Percentiles rank a stretch among this genome's conserved stretches.
Conservation (phyloP, 2,888 invertebrate species). For the Laothoe populi region DNA sequence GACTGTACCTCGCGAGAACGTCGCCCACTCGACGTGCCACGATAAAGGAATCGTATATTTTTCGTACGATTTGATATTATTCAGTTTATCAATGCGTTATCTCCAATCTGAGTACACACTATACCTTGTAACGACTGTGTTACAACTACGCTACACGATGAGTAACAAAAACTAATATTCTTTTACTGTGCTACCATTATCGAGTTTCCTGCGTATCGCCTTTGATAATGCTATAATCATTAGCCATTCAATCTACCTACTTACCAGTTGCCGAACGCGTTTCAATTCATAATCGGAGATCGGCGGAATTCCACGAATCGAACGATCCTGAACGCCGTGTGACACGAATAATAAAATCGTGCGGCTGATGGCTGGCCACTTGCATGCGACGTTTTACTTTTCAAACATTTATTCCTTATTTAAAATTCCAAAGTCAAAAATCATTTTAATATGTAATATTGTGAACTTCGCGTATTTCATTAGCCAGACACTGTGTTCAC, state of each 20-base stretch:
- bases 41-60: conserved; percentile 34
- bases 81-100: conserved; percentile 61
- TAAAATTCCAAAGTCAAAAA: conserved; percentile 21
- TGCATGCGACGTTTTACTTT: conserved; percentile 10
- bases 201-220: conserved; percentile 30
- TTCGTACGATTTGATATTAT: conserved; percentile 51
- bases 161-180: conserved; percentile 43
- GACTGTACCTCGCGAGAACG: conserved; percentile 29
- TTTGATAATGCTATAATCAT: conserved; percentile 40
- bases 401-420: conserved; percentile 11
- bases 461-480: conserved; percentile 5
- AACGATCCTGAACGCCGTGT: conserved; percentile 27
- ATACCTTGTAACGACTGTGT: conserved; percentile 69
- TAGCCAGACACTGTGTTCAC: conserved; percentile 23
- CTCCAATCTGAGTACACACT: conserved; percentile 71
- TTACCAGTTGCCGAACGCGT: conserved; percentile 13
- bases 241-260: conserved; percentile 24
- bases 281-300: conserved; percentile 27
- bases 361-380: conserved; percentile 12
- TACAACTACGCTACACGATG: conserved; percentile 62
- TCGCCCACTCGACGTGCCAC: conserved; percentile 32
- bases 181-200: conserved; percentile 12
- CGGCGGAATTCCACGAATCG: conserved; percentile 27
- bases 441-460: neutral
- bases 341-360: conserved; percentile 29